Percentiles rank a stretch among this genome's conserved stretches.
Conservation (phyloP, 2,888 invertebrate species). For the Fragum sueziense region DNA sequence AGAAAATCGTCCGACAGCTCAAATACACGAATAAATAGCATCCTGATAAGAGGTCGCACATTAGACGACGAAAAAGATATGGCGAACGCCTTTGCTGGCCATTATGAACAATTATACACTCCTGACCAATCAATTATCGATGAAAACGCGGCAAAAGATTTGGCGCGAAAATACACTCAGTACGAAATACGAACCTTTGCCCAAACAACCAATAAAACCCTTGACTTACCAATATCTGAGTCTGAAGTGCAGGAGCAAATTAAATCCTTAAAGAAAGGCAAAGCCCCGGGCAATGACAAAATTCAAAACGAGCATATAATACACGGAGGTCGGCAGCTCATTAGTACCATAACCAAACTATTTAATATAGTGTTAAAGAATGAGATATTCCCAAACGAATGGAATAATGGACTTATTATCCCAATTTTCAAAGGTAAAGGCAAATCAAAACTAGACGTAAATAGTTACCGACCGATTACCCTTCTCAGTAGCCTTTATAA, state of each 20-base stretch:
- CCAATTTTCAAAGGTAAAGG: slow-evolving; percentile 2
- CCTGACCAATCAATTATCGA: neutral
- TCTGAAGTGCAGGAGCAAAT: neutral
- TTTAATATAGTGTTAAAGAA: neutral
- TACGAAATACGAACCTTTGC: neutral
- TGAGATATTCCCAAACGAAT: neutral
- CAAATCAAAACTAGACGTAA: neutral
- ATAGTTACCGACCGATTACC: neutral
- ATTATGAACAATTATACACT: neutral
- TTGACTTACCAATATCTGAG: neutral
- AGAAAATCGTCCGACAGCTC: neutral
- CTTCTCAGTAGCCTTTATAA: neutral
- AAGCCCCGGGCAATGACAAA: neutral
- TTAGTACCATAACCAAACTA: neutral
- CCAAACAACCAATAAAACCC: neutral
- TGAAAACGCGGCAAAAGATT: neutral
- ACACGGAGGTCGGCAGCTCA: neutral
- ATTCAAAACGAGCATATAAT: neutral
- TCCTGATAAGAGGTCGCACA: neutral
- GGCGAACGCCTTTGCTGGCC: neutral
- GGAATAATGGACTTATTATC: too few species aligned
- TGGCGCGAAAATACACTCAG: neutral
- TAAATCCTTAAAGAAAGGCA: neutral
- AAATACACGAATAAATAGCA: neutral
- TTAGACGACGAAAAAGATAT: neutral